Conservation (phyloP, 2,888 invertebrate species). For the Xanthia icteritia region DNA sequence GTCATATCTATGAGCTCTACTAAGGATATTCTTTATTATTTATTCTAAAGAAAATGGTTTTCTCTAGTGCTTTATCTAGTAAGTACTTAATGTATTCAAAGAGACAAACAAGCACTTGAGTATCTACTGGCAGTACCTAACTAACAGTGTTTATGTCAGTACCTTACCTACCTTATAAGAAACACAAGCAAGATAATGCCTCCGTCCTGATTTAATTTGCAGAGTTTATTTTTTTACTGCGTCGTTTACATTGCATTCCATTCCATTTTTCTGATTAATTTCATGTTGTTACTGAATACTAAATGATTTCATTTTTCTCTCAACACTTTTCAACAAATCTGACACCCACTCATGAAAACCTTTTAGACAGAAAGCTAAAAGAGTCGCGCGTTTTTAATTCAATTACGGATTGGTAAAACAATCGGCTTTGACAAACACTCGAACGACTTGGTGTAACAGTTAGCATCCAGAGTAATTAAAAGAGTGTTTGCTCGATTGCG, state of each 20-base stretch:
- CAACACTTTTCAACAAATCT: slow-evolving; percentile 6
- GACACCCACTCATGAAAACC: slow-evolving; percentile 20
- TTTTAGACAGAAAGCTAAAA: slow-evolving; percentile 35
- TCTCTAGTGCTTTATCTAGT: neutral
- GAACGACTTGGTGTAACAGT: slow-evolving; percentile 44
- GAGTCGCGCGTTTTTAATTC: slow-evolving; percentile 31
- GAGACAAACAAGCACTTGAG: slow-evolving; percentile 5
- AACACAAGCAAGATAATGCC: slow-evolving; percentile 22
- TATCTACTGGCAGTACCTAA: slow-evolving; percentile 6
- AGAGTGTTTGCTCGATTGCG: slow-evolving; percentile 63
- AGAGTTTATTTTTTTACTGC: slow-evolving; percentile 27
- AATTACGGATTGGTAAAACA: slow-evolving; percentile 45
- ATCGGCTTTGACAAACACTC: slow-evolving; percentile 37
- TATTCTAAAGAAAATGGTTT: neutral
- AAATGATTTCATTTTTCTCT: neutral
- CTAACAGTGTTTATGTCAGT: slow-evolving; percentile 10
- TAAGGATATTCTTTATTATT: neutral
- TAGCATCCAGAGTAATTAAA: slow-evolving; percentile 52
- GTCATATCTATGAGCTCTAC: slow-evolving; percentile 9
- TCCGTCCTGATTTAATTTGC: slow-evolving; percentile 30
- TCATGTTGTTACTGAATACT: slow-evolving; percentile 6
- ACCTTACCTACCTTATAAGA: slow-evolving; percentile 12
- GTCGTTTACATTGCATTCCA: slow-evolving; percentile 27
- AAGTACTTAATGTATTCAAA: neutral
- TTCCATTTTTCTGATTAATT: slow-evolving; percentile 22